Evolutionary conservation across 2,113 vertebrate species (phyloP), one percentile per base, ranked within the genome.

Genomic region (Malurus melanocephalus): DNA sequence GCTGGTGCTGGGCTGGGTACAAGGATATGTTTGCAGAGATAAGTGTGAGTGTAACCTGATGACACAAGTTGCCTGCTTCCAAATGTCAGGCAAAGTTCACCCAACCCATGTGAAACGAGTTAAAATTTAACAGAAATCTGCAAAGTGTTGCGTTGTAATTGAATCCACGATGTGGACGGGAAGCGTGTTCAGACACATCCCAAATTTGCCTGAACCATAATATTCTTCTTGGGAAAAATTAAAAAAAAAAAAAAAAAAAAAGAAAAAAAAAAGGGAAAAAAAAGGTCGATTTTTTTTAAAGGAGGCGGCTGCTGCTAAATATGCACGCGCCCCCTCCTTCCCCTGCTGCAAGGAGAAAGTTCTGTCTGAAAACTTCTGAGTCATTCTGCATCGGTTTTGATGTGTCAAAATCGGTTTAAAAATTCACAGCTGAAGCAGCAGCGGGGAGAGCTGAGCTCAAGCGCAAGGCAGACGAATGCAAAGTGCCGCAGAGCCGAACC

Each of bases 61-160:
- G 96, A 97, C 95, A 97, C 94, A 94, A 95, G 95, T 96, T 96
- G 95, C 96, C 95, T 89, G 87, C 96, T 94, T 95, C 88, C 88
- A 96, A 95, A 96, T 97, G 95, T 96, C 96, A 97, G 95, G 89
- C 94, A 96, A 96, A 97, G 95, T 96, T 96, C 96, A 96, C 49
- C 27, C 90, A 89, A 85, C 84, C 90, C 96, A 95, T 92, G 95
- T 92, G 96, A 97, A 96, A 95, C 45, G 35, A 96, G 96, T 96
- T 97, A 97, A 96, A 96, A 96, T 97, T 96, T 95, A 95, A 96
- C 95, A 88, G 85, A 92, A 91, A 91, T 85, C 93, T 85, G 90
- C 75, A 85, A 92, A 94, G 85, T 62, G 56, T 82, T 77, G 90
- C 7, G n/a, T 42, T 48, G 89, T 86, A 93, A 92, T 79, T 75